phyloP scores from a whole-genome alignment of 2,888 invertebrate species.

The Stomorhina lunata region DNA sequence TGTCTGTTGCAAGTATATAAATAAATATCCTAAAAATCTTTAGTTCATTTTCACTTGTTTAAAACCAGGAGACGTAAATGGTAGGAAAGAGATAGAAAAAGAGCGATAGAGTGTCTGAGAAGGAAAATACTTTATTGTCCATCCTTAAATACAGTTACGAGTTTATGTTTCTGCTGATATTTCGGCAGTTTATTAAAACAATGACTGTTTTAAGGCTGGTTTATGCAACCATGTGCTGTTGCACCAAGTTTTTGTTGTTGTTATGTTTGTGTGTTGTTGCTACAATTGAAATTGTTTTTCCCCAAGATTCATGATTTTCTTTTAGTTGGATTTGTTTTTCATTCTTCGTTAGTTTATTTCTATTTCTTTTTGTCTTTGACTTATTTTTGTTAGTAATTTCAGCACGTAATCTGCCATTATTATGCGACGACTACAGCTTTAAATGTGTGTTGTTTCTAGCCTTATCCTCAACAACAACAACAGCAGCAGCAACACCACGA shows the following conservation, averaged over 20 bases:
- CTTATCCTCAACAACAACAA: constrained; percentile 14
- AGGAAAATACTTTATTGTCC: constrained; percentile 35
- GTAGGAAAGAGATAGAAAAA: neutral
- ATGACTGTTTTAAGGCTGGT: constrained; percentile 57
- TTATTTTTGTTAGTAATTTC: constrained; percentile 76
- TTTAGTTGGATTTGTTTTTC: constrained; percentile 1
- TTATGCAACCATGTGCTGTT: constrained; percentile 48
- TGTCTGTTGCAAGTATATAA: constrained; percentile 38
- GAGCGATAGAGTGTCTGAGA: neutral
- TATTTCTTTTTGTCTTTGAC: too few species aligned
- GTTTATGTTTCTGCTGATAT: constrained; percentile 24
- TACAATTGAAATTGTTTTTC: constrained; percentile 72
- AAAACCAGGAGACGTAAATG: neutral
- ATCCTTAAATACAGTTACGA: constrained; percentile 20
- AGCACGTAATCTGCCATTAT: constrained; percentile 76
- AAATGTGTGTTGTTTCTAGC: constrained; percentile 61
- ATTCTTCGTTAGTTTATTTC: neutral
- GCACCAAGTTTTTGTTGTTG: too few species aligned
- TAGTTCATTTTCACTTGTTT: constrained; percentile 46
- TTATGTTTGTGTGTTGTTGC: constrained; percentile 8
- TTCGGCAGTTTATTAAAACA: constrained; percentile 63
- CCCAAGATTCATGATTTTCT: constrained; percentile 6
- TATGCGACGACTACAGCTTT: constrained; percentile 62
- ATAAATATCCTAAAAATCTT: constrained; percentile 23
- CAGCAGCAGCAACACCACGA: constrained; percentile 3